phyloP scores from a whole-genome alignment of 2,888 invertebrate genomes.

The Tenthredo distinguenda region DNA sequence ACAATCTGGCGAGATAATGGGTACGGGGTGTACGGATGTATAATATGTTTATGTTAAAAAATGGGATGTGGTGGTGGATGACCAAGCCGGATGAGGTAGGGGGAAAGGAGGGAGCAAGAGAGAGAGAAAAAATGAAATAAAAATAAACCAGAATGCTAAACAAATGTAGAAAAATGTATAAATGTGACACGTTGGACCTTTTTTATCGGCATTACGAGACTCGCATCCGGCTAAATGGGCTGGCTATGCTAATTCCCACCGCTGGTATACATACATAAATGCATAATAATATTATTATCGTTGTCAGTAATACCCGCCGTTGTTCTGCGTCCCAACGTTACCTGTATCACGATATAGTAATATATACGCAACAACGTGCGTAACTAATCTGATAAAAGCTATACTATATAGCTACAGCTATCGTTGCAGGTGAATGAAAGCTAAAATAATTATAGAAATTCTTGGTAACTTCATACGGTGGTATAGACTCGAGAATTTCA shows the following conservation, averaged over 20 bases:
- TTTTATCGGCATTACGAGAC: constrained; percentile 59
- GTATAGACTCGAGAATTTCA: not conserved
- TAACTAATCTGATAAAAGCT: not conserved
- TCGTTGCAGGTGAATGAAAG: too few species aligned
- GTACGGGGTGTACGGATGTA: not conserved
- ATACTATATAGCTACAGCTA: not conserved
- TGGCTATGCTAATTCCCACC: constrained; percentile 64
- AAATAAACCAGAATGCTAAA: constrained; percentile 61
- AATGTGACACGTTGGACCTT: constrained; percentile 35
- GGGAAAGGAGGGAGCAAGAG: not conserved
- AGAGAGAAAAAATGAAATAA: not conserved
- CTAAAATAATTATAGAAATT: not conserved
- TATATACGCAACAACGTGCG: not conserved
- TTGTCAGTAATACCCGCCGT: constrained; percentile 17
- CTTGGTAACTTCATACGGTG: not conserved
- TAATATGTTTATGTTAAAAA: not conserved
- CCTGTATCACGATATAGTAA: not conserved
- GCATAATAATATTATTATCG: constrained; percentile 59
- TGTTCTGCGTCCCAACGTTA: not conserved
- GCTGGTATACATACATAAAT: constrained; percentile 54
- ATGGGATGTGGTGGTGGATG: not conserved
- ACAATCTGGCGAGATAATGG: not conserved
- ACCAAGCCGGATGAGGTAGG: not conserved
- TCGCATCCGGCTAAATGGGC: constrained; percentile 54
- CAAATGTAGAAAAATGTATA: constrained; percentile 55